These are phyloP conservation scores for Ibycter americanus DNA, from an alignment of 2,797 vertebrate species.

Conservation along the genomic window DNA sequence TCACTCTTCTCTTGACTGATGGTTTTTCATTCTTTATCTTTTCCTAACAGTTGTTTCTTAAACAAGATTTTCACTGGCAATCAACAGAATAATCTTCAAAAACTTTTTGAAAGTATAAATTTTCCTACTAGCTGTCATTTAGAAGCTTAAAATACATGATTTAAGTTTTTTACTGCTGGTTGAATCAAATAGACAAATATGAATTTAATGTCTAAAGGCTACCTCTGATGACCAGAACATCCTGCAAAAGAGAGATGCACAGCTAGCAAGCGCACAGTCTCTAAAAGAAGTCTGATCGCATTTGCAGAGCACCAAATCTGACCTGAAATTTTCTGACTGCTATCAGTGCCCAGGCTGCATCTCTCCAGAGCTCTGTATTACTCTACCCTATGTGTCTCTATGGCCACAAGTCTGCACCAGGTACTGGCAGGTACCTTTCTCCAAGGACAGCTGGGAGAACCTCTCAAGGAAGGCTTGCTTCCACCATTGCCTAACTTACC, in stretches of 20 bases:
- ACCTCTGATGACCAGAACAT: not conserved
- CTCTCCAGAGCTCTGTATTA: not conserved
- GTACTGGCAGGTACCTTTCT: not conserved
- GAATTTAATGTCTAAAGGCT: not conserved
- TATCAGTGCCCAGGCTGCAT: not conserved
- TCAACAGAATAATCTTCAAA: not conserved
- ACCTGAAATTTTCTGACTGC: not conserved
- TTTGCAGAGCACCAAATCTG: not conserved
- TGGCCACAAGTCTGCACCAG: not conserved
- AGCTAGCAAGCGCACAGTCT: not conserved
- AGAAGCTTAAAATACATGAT: not conserved
- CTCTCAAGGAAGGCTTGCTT: not conserved
- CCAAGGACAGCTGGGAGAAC: not conserved
- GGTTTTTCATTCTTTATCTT: constrained; percentile 12
- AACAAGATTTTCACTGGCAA: not conserved
- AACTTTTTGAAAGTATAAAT: not conserved
- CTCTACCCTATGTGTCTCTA: not conserved
- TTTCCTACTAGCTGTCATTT: not conserved
- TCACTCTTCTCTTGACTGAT: constrained; percentile 1
- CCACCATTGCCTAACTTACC: not conserved
- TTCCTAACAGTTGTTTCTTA: constrained; percentile 21
- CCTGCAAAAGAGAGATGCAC: not conserved
- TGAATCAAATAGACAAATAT: not conserved
- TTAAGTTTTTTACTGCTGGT: not conserved
- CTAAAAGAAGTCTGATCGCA: not conserved